Conservation (phyloP, 2,888 invertebrate species). For the Drosophila picticornis region DNA sequence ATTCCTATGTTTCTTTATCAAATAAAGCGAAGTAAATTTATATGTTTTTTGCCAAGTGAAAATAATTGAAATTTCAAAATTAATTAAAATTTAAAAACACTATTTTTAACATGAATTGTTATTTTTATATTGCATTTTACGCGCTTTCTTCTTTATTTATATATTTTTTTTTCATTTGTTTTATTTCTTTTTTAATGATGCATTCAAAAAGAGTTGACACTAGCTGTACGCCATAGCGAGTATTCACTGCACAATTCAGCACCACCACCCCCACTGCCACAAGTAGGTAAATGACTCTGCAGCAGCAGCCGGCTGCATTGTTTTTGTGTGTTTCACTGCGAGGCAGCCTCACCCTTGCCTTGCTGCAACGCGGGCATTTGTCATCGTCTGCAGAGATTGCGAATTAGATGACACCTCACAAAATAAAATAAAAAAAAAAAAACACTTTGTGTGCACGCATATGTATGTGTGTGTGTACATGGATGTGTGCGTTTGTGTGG, state of each 20-base stretch:
- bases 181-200: neutral
- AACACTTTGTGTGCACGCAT: constrained; percentile 7
- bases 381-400: constrained; percentile 16
- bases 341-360: neutral
- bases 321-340: neutral
- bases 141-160: neutral
- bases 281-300: constrained; percentile 17
- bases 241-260: constrained; percentile 7
- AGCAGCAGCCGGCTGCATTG: constrained; percentile 27
- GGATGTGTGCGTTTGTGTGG: constrained; percentile 18
- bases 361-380: constrained; percentile 15
- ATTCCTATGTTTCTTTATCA: neutral
- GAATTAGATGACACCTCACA: constrained; percentile 28
- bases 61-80: neutral
- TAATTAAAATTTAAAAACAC: neutral
- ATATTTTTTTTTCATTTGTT: neutral
- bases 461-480: constrained; percentile 10
- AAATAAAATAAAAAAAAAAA: constrained; percentile 3
- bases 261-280: neutral
- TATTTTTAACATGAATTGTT: neutral
- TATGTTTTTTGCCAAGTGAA: neutral
- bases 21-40: neutral
- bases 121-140: neutral
- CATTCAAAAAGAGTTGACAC: neutral
- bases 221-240: neutral